These are phyloP conservation scores for Athene cunicularia DNA, from an alignment of 2,113 vertebrate species.

Conservation along the genomic window DNA sequence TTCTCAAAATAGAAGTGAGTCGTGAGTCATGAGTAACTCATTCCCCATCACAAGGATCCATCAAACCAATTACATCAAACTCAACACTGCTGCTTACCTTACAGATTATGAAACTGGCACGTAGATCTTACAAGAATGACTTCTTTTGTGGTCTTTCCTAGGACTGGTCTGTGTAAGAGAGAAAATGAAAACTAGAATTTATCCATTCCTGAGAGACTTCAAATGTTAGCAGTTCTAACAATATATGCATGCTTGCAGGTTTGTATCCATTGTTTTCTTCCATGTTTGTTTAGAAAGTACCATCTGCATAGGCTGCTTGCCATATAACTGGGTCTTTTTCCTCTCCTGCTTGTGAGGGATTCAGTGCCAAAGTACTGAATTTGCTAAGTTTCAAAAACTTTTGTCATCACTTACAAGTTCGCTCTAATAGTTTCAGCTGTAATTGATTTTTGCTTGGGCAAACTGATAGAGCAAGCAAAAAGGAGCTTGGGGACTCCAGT, in stretches of 20 bases:
- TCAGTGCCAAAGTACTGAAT: background rate
- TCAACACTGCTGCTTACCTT: background rate
- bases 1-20: background rate
- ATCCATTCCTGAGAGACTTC: background rate
- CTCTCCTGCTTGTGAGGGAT: background rate
- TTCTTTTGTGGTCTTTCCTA: background rate
- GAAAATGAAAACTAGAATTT: background rate
- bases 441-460: background rate
- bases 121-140: background rate
- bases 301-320: background rate
- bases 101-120: background rate
- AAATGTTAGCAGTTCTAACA: background rate
- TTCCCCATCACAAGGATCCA: background rate
- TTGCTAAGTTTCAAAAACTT: background rate
- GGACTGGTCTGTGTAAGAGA: background rate
- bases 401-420: background rate
- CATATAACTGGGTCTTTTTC: background rate
- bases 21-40: background rate
- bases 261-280: background rate
- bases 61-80: background rate
- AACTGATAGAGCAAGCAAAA: background rate
- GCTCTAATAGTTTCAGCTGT: background rate
- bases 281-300: background rate
- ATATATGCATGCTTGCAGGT: background rate
- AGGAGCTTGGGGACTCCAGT: background rate